Base-by-base conservation (phyloP, 2,797 vertebrate species). In the Heliangelus exortis region DNA sequence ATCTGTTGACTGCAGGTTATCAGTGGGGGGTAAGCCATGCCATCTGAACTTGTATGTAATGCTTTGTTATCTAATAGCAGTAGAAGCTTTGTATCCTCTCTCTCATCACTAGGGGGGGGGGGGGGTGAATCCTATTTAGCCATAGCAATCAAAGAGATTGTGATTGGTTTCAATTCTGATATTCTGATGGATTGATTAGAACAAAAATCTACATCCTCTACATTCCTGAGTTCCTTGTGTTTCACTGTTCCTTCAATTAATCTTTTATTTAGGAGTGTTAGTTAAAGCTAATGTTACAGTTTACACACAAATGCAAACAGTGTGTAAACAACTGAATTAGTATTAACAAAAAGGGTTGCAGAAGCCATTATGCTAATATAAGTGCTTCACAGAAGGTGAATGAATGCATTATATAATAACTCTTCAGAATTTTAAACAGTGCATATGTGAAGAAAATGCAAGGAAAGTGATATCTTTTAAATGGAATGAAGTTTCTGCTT, bases 401-500 rank as follows among this genome's bases (percentile, higher is more conserved):
- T 68, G 33, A 87, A 75, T 78, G 33, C 17, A 57, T 63, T 53
- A 62, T 54, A 3, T 78, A 82, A 54, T 65, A 61, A 77, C 93
- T 95, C 61, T 63, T 72, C 43, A 41, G 59, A 93, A 93, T 95
- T 96, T 96, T 65, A 76, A 84, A 82, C 61, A 36, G 21, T 45
- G 67, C 94, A 29, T 74, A 28, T 76, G 50, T 59, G 73, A 90
- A 93, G 51, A 22, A 93, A 96, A 95, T 58, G 91, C 80, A 94
- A 96, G 81, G 50, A 68, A 93, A 95, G 71, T 61, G 48, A 61
- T 96, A 94, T 58, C 84, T 23, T 96, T 84, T 14, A 96, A 97
- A 90, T 90, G 47, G 97, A 92, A 93, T 96, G 68, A 90, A 95
- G 92, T 93, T 97, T 96, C 88, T 97, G 84, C 84, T 95, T 95